Base-by-base conservation (phyloP, 2,797 vertebrate species). In the Cuculus canorus region DNA sequence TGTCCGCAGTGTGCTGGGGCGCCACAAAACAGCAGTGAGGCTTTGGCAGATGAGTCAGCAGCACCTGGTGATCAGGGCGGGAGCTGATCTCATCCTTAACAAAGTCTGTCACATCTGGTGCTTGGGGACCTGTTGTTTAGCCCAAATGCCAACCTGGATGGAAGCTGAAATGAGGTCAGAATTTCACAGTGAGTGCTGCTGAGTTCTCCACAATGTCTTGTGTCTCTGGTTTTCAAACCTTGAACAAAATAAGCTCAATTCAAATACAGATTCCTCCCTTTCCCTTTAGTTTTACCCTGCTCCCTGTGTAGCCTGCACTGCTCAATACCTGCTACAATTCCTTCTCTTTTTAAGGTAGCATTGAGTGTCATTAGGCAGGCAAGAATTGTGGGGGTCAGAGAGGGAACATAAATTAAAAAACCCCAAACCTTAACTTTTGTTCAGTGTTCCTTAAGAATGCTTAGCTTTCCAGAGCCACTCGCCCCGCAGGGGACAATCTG, bases 291-390 rank as follows among this genome's bases (percentile, higher is more conserved):
- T 65, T 63, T 64, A 13, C 12, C 2, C 17, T 43, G 0, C 6
- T 52, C 0, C 0, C 13, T 13, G 27, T 32, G 39, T 13, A 65
- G 41, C 11, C 28, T 60, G 10, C 3, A 3, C 30, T 60, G 56
- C 39, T 88, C 48, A 16, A 2, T 25, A 22, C 7, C 32, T 57
- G 9, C 81, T 92, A 56, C 39, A 64, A 5, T 76, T 90, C 41
- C 33, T 37, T 82, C 25, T 39, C 54, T 84, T 21, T 45, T 57
- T 63, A 48, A 35, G 24, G 41, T 9, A 68, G n/a, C 4, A 2
- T 37, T 64, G 35, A 30, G 39, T 69, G 75, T 30, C 60, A 5
- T 14, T n/a, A 32, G 9, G n/a, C 32, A 59, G 52, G 28, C 27
- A 48, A 43, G 61, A 75, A 73, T 0, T 27, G 10, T 9, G 7